Evolutionary conservation across 2,797 vertebrate genomes (phyloP).

Genomic region (Hypotaenidia philippensis): DNA sequence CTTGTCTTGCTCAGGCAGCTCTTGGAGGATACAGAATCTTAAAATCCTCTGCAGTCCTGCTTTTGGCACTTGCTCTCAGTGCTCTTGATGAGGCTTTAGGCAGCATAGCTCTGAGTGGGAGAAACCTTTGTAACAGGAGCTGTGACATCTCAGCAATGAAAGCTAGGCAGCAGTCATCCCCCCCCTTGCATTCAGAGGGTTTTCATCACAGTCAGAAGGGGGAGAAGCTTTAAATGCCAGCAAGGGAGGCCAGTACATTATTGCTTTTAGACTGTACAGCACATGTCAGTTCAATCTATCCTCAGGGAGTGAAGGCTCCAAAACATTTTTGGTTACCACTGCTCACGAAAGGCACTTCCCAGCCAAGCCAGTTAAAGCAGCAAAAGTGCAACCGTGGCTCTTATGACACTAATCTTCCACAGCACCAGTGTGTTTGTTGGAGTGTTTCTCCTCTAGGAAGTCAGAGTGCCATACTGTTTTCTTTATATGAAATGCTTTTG

Average conservation of each 20-base stretch:
- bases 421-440: background rate
- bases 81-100: background rate
- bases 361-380: background rate
- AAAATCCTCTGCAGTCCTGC: constrained; percentile 25
- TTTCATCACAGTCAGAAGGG: constrained; percentile 23
- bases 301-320: background rate
- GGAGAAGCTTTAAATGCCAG: constrained; percentile 30
- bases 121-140: constrained; percentile 66
- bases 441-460: background rate
- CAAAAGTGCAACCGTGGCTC: background rate
- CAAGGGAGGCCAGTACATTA: background rate
- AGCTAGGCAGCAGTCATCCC: background rate
- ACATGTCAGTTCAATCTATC: constrained; percentile 19
- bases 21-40: background rate
- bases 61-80: constrained; percentile 15
- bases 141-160: constrained; percentile 49
- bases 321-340: background rate
- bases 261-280: constrained; percentile 26
- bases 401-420: background rate
- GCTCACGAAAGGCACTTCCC: background rate
- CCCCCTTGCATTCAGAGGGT: background rate
- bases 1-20: background rate
- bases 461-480: background rate
- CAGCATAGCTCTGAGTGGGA: constrained; percentile 28
- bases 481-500: background rate